These are phyloP conservation scores for Campylomormyrus tamandua DNA, from an alignment of 2,113 vertebrate species.

Conservation along the genomic window DNA sequence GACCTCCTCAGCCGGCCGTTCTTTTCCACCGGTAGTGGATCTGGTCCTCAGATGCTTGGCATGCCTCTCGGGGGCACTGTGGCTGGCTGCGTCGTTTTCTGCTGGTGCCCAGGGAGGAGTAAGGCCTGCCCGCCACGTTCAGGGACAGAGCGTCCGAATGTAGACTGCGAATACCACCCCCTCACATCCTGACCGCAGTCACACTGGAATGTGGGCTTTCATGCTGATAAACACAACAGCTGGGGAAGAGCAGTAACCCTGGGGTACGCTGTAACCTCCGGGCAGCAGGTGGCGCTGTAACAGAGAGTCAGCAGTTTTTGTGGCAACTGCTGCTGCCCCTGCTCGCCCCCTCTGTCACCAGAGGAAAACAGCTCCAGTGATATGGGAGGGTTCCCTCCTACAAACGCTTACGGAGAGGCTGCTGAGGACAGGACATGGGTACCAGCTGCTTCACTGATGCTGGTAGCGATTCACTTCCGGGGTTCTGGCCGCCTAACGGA, in stretches of 20 bases:
- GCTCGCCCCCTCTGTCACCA: background rate
- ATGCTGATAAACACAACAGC: background rate
- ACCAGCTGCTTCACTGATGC: background rate
- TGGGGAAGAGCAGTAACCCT: background rate
- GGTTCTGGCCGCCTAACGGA: background rate
- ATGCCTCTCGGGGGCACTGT: background rate
- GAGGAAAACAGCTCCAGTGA: background rate
- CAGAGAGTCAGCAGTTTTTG: background rate
- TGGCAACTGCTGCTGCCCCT: background rate
- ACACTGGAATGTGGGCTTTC: background rate
- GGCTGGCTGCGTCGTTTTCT: background rate
- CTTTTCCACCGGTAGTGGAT: background rate
- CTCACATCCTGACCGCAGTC: background rate
- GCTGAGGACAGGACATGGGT: background rate
- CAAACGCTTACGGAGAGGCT: background rate
- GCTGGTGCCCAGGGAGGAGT: background rate
- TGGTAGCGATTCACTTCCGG: background rate
- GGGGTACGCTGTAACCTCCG: background rate
- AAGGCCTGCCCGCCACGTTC: background rate
- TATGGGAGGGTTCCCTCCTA: background rate
- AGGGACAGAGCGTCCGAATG: background rate
- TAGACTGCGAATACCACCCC: background rate
- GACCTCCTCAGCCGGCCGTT: background rate
- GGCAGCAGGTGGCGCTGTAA: background rate
- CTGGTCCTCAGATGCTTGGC: background rate